phyloP scores from a whole-genome alignment of 2,797 vertebrate species.

The Gobionotothen gibberifrons region DNA sequence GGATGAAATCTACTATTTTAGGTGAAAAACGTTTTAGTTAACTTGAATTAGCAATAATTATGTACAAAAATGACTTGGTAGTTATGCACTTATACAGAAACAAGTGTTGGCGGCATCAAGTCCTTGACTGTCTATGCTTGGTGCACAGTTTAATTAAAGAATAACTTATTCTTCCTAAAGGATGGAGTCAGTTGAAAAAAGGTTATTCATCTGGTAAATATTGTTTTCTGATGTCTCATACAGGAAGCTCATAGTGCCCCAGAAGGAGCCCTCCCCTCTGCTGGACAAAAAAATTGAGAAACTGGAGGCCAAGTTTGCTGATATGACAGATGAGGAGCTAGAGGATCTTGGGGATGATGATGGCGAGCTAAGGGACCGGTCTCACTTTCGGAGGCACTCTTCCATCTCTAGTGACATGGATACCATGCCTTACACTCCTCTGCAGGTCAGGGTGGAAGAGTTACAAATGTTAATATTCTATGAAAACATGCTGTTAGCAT shows the following conservation, averaged over 20 bases:
- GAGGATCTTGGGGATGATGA: slow-evolving; percentile 98
- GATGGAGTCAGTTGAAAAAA: not conserved
- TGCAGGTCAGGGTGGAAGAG: slow-evolving; percentile 86
- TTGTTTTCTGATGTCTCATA: slow-evolving; percentile 2
- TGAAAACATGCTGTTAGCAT: not conserved
- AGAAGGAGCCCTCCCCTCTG: slow-evolving; percentile 96
- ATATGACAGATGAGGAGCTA: slow-evolving; percentile 95
- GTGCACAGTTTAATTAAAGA: not conserved
- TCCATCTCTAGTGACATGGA: slow-evolving; percentile 92
- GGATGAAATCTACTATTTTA: slow-evolving; percentile 98
- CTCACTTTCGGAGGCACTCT: slow-evolving; percentile 91
- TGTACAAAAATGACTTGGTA: not conserved
- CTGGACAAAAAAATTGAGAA: slow-evolving; percentile 97
- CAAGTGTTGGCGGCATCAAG: not conserved
- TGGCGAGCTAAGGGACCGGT: slow-evolving; percentile 90
- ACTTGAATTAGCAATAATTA: not conserved
- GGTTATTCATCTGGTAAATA: not conserved
- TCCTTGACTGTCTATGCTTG: not conserved
- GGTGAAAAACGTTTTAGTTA: slow-evolving; percentile 77
- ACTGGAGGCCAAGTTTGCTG: slow-evolving; percentile 97
- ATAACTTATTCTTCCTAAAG: not conserved
- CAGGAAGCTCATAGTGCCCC: slow-evolving; percentile 97
- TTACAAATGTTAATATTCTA: not conserved
- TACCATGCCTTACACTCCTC: slow-evolving; percentile 93
- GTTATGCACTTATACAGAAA: not conserved